phyloP scores from a whole-genome alignment of 2,888 invertebrate genomes.

The Callinectes sapidus region DNA sequence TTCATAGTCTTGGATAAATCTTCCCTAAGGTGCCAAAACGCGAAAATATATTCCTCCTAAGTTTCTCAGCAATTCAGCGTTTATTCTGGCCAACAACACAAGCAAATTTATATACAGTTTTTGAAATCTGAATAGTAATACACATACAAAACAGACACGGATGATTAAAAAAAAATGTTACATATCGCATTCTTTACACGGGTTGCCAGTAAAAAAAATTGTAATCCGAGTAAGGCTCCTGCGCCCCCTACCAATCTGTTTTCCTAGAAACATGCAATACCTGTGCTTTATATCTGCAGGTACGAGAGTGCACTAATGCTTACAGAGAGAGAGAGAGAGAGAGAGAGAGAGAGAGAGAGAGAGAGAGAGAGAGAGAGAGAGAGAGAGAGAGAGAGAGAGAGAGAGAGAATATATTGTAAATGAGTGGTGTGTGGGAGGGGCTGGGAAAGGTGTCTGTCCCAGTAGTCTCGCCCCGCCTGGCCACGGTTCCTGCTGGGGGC shows the following conservation, averaged over 20 bases:
- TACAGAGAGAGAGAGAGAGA: too few relatives aligned
- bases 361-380: not conserved
- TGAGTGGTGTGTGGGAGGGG: constrained; percentile 11
- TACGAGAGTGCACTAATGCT: not conserved
- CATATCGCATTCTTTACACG: not conserved
- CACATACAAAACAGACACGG: not conserved
- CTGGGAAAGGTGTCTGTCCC: not conserved
- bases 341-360: too few relatives aligned
- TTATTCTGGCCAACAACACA: not conserved
- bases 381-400: not conserved
- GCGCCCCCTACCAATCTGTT: not conserved
- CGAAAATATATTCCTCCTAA: too few relatives aligned
- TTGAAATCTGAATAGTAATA: not conserved
- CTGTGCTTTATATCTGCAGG: not conserved
- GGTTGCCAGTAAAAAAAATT: not conserved
- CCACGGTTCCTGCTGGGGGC: constrained; percentile 15
- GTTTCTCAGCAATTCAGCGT: not conserved
- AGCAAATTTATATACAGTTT: not conserved
- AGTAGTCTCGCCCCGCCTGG: constrained; percentile 16
- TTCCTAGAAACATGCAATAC: not conserved
- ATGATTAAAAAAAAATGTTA: not conserved
- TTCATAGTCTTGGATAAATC: too few relatives aligned
- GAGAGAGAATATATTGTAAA: constrained; percentile 8
- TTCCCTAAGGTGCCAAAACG: too few relatives aligned
- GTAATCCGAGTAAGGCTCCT: not conserved